Evolutionary conservation across 2,113 vertebrate genomes (phyloP).

Genomic region (Pithys albifrons): DNA sequence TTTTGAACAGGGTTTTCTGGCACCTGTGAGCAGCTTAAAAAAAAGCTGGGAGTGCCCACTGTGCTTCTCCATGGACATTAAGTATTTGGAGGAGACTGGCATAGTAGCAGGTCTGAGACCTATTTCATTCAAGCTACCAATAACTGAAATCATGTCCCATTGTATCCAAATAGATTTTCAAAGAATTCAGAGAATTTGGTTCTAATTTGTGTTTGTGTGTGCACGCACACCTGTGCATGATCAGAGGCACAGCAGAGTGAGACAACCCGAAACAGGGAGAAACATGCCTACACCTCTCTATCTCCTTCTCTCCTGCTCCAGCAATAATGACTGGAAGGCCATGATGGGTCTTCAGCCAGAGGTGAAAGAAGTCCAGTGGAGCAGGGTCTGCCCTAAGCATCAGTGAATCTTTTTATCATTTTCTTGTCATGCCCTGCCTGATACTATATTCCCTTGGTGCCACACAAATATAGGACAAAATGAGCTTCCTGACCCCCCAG

Average conservation of each 20-base stretch:
- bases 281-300: accelerated
- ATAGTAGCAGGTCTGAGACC: background rate
- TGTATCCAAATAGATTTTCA: background rate
- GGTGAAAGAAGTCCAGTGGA: background rate
- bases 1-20: background rate
- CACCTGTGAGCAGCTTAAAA: background rate
- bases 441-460: background rate
- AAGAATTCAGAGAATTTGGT: background rate
- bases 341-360: background rate
- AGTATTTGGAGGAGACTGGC: background rate
- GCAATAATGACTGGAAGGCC: background rate
- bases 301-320: background rate
- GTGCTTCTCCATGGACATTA: background rate
- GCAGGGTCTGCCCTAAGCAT: background rate
- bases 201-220: background rate
- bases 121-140: background rate
- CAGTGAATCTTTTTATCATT: background rate
- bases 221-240: background rate
- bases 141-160: background rate
- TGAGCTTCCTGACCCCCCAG: background rate
- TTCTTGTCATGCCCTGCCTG: background rate
- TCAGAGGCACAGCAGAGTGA: background rate
- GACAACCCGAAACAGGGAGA: background rate
- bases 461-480: background rate
- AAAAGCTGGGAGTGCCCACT: background rate